phyloP scores from a whole-genome alignment of 2,888 invertebrate genomes.

The Achlya flavicornis region DNA sequence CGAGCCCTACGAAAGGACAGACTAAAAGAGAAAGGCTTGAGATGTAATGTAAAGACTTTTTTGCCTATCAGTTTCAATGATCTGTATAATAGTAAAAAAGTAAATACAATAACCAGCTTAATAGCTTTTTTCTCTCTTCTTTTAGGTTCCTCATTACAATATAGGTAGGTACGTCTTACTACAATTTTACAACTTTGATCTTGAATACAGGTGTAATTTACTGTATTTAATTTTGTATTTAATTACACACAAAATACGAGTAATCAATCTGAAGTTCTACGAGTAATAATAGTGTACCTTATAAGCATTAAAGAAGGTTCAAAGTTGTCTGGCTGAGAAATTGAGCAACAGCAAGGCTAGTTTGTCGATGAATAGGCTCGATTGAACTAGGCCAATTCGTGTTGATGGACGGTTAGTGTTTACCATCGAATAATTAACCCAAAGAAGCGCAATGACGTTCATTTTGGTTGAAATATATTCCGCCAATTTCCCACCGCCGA shows the following conservation, averaged over 20 bases:
- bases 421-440: conserved; percentile 65
- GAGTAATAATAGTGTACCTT: background rate
- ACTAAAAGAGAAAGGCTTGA: conserved; percentile 1
- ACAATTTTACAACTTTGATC: background rate
- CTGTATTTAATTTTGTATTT: too few relatives aligned
- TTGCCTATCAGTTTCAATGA: conserved; percentile 1
- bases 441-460: too few relatives aligned
- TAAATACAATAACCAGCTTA: conserved; percentile 9
- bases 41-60: background rate
- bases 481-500: too few relatives aligned
- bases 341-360: conserved; percentile 19
- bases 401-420: conserved; percentile 59
- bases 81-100: conserved; percentile 9
- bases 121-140: conserved; percentile 10
- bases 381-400: conserved; percentile 56
- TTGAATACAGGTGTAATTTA: background rate
- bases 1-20: too few relatives aligned
- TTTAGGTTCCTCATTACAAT: conserved; percentile 8
- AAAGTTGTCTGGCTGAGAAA: background rate
- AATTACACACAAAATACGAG: too few relatives aligned
- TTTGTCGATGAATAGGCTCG: conserved; percentile 24
- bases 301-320: background rate
- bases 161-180: background rate
- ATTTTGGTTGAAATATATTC: too few relatives aligned
- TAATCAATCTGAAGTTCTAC: background rate